Base-by-base conservation (phyloP, 2,113 vertebrate genomes). In the Struthidea cinerea region DNA sequence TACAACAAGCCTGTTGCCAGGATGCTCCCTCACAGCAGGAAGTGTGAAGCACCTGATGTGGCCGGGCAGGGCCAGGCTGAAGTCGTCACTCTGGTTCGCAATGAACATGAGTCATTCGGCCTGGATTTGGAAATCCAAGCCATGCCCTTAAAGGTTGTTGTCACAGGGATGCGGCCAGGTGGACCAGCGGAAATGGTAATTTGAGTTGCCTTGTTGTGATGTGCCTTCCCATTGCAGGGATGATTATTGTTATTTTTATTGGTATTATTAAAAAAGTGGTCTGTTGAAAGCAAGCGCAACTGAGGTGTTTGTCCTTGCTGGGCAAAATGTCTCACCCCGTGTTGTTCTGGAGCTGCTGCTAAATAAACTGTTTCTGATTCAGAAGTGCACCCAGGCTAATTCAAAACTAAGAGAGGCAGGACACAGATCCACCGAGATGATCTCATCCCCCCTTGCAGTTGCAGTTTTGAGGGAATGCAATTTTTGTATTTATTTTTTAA, bases 101-200 rank as follows among this genome's bases (percentile, higher is more conserved):
- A 94, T 30, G 97, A 98, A 28, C 92, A 95, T 0, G 98, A 99
- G 86, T 98, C 98, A 0, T 98, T 98, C 0, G 98, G 98, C 13
- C 95, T 98, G 20, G 98, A 99, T 83, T 88, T 98, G 86, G 98
- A 98, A 97, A 98, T 98, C 61, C 98, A 97, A 73, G 97, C 98
- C 3, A 79, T 97, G n/a, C 98, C 99, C 27, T 63, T 98, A 80
- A 98, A 97, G 83, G 98, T 99, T 42, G 86, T 98, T 17, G 70
- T 98, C 81, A 95, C 98, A 20, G 98, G 97, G 7, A 94, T 98
- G 69, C 98, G 94, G 60, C 98, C 98, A 52, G 98, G 98, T 21
- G 98, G 98, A 75, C 94, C 98, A 16, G 97, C 97, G 11, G 98
- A 98, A 92, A 98, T 96, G 98, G 99, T 99, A 98, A 97, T 89